Conservation (phyloP, 2,113 vertebrate genomes). For the Alethe diademata region DNA sequence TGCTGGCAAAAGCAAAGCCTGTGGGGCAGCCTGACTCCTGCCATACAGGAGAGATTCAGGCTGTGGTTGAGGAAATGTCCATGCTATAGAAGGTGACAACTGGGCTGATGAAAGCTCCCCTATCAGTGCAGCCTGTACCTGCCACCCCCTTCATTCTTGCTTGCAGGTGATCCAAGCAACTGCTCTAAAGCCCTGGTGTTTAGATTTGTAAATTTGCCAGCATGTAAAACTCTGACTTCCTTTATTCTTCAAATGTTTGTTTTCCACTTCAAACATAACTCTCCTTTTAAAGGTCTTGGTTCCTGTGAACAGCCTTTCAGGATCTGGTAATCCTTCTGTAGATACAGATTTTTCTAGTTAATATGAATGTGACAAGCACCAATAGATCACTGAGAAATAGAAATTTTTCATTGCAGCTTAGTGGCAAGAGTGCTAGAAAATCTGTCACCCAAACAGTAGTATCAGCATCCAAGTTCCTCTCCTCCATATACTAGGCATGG, state of each 20-base stretch:
- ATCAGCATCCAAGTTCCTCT: not conserved
- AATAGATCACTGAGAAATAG: not conserved
- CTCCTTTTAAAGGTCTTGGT: not conserved
- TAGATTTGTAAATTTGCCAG: not conserved
- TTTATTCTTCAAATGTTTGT: not conserved
- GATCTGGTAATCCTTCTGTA: not conserved
- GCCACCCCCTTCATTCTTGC: not conserved
- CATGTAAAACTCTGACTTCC: not conserved
- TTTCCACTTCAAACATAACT: not conserved
- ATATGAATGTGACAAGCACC: not conserved
- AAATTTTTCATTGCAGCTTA: not conserved
- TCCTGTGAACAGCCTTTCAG: not conserved
- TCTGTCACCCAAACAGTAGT: not conserved
- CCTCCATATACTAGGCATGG: not conserved
- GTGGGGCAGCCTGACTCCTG: not conserved
- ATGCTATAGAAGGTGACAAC: not conserved
- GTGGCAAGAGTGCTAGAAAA: not conserved
- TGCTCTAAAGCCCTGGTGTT: not conserved
- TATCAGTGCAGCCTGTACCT: not conserved
- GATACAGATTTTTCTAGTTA: not conserved
- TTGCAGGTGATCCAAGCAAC: not conserved
- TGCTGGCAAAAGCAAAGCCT: not conserved
- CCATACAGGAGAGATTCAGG: not conserved
- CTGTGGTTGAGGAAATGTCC: not conserved
- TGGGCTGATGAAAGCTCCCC: not conserved